Conservation (phyloP, 1,140 invertebrate genomes). For the Gyrodactylus bullatarudis region DNA sequence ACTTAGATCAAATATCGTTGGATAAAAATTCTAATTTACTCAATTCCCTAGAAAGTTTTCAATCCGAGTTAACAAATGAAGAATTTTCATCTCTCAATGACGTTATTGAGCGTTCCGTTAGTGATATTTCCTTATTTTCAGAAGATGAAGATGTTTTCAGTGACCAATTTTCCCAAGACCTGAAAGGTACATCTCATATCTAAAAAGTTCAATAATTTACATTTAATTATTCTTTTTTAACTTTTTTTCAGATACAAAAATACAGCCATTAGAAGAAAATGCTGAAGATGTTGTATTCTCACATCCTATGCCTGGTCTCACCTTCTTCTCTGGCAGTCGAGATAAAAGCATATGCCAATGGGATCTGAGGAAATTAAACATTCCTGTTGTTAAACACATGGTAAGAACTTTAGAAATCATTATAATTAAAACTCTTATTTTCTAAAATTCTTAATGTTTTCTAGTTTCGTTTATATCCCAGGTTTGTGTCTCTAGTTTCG, state of each 20-base stretch:
- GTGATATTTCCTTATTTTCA: not conserved
- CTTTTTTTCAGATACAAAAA: too few species aligned
- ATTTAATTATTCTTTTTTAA: too few species aligned
- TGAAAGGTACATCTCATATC: too few species aligned
- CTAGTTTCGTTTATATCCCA: not conserved
- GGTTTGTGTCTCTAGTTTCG: not conserved
- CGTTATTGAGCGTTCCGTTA: not conserved
- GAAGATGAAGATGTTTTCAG: not conserved
- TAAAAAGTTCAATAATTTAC: too few species aligned
- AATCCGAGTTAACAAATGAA: not conserved
- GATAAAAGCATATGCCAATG: not conserved
- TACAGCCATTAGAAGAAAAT: too few species aligned
- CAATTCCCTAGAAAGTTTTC: not conserved
- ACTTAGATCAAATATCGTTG: not conserved
- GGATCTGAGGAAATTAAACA: not conserved
- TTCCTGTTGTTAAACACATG: not conserved
- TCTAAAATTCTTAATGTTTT: too few species aligned
- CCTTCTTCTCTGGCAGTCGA: not conserved
- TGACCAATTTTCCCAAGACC: not conserved
- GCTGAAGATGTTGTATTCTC: not conserved
- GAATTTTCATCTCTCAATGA: not conserved
- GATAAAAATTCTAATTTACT: not conserved
- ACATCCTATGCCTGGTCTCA: not conserved
- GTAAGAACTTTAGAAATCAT: not conserved
- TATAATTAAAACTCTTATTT: too few species aligned